Evolutionary conservation across 1,140 invertebrate genomes (phyloP), one percentile per base, ranked within the genome.

Genomic region (Hycleus phaleratus): DNA sequence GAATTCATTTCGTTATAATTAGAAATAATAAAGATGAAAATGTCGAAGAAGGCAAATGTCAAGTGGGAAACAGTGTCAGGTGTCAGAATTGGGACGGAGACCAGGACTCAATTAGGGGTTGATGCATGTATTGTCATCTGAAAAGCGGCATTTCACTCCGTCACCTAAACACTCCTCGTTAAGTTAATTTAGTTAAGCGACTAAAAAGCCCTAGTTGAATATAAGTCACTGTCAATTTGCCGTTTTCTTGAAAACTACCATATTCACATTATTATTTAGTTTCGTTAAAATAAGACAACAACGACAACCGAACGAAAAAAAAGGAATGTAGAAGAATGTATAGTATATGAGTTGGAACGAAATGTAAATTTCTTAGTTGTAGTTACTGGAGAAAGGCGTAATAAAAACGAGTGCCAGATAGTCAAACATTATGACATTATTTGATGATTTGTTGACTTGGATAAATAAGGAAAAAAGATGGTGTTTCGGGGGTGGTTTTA

Each of bases 121-220:
- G 62, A 68, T 62, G 52, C 64, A 68, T 67, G 62, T 60, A 58
- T 62, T 50, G 46, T 38, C 42, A 54, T 49, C 58, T 49, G 46
- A 57, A 60, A 61, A 56, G 45, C 61, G 67, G 50, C 61, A 65
- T 52, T 63, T 58, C 59, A 59, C 64, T 68, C 60, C 47, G 56
- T 62, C 64, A 66, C 62, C 54, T 66, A 68, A 68, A 68, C 56
- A 62, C 62, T 61, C 24, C 60, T 68, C 66, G 63, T 68, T 68
- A 66, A 64, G 58, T 66, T 68, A 68, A 68, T 66, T 68, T 66
- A 43, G 61, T 62, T 64, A 50, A 46, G 42, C 26, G 38, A 46
- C 55, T 57, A 57, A 57, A 57, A 58, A 62, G 51, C 51, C 51
- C 51, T 32, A 42, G 46, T 38, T 46, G 51, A 53, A 38, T 46